Base-by-base conservation (phyloP, 1,140 invertebrate species). In the Saxidomus purpurata region DNA sequence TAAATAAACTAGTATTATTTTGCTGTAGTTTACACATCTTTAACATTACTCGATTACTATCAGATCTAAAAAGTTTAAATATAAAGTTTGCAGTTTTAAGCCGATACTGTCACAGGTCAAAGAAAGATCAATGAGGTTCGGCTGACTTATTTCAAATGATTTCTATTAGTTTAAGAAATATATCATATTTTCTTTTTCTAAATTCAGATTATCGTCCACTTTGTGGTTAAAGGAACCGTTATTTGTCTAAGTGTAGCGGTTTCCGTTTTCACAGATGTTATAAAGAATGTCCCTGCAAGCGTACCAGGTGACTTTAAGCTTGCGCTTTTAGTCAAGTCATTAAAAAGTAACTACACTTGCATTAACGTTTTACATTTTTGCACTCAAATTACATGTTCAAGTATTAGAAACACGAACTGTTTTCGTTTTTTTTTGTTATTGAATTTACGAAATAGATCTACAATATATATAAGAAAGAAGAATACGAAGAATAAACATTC, bases 221-320 rank as follows among this genome's bases (percentile, higher is more conserved):
- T 79, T 52, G 76, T 79, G 76, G 76, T 79, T 52, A 77, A 79
- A 34, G 40, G 19, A 52, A n/a, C 49, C 76, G 76, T 79, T 79
- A 79, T 79, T 79, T 47, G 31, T 40, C 47, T 55, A 40, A 55
- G 43, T 52, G 17, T 36, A 49, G 47, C 49, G 25, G 76, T 79
- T 79, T 79, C 76, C 76, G 76, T 47, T 49, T 47, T 36, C 47
- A 36, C 47, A 52, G n/a, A 79, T 36, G 47, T 77, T 55, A 3
- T 52, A 79, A 79, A 55, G 13, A 67, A 3, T 36, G 4, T 61
- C 59, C 59, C 4, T 67, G 63, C 11, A 36, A 40, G 6, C 4
- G 59, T n/a, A 63, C 59, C 25, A n/a, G 34, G 34, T 38, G 67
- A 71, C 67, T 71, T 38, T 67, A 15, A 9, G 8, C 8, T 22